These are phyloP conservation scores for Gari tellinella DNA, from an alignment of 2,888 invertebrate genomes.

Conservation along the genomic window DNA sequence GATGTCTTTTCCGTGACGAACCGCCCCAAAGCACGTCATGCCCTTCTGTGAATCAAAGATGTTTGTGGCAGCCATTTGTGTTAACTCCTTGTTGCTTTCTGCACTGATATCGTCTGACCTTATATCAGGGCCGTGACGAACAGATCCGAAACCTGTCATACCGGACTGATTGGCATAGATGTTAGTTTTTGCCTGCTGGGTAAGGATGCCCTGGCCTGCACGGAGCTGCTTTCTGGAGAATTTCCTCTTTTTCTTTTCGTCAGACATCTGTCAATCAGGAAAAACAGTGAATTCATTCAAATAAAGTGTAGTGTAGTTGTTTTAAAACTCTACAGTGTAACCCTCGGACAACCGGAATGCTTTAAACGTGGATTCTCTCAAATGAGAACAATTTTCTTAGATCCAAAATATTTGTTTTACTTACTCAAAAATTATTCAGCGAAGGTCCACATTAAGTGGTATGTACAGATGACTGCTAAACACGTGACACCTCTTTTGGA, in stretches of 20 bases:
- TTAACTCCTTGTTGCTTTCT: conserved; percentile 75
- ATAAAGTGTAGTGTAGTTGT: no score
- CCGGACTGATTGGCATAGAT: conserved; percentile 82
- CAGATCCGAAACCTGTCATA: conserved; percentile 77
- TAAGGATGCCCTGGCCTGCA: conserved; percentile 49
- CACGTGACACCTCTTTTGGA: no score
- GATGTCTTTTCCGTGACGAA: conserved; percentile 81
- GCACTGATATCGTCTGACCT: conserved; percentile 75
- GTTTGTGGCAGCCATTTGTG: conserved; percentile 82
- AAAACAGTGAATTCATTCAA: no score
- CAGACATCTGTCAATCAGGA: conserved; percentile 23
- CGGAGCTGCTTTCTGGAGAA: conserved; percentile 55
- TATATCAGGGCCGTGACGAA: conserved; percentile 82
- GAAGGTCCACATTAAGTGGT: no score
- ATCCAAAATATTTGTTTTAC: no score
- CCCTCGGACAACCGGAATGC: no score
- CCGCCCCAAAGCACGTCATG: conserved; percentile 37
- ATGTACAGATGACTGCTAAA: no score
- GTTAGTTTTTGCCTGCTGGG: conserved; percentile 81
- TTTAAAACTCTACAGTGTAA: no score
- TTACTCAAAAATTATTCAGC: no score
- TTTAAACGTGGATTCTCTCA: no score
- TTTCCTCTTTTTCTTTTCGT: conserved; percentile 40
- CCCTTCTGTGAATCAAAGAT: conserved; percentile 82
- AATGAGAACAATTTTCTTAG: no score